phyloP scores from a whole-genome alignment of 2,888 invertebrate genomes.

The Quadriops clusia region DNA sequence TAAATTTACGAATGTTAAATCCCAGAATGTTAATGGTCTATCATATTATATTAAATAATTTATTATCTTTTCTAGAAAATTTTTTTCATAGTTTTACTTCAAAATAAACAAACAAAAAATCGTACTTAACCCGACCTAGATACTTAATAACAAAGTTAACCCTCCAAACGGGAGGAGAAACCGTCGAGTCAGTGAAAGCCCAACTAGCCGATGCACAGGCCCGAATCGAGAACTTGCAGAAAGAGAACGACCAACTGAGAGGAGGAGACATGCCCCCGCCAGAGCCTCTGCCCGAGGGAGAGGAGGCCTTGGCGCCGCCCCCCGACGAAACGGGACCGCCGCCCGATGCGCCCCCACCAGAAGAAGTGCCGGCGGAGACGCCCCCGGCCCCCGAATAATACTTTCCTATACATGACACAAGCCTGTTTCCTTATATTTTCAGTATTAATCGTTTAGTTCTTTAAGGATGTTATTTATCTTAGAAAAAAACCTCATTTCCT shows the following conservation, averaged over 20 bases:
- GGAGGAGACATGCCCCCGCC: slow-evolving; percentile 10
- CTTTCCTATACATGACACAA: no score
- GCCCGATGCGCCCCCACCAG: slow-evolving; percentile 9
- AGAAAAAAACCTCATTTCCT: no score
- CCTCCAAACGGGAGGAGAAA: slow-evolving; percentile 33
- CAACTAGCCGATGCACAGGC: slow-evolving; percentile 48
- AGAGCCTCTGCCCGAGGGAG: slow-evolving; percentile 11
- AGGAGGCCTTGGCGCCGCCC: slow-evolving; percentile 2
- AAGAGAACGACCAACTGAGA: slow-evolving; percentile 37
- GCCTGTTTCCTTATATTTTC: no score
- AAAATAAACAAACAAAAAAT: no score
- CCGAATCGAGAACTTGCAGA: slow-evolving; percentile 49
- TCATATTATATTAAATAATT: no score
- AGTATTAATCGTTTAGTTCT: no score
- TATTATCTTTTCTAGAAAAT: slow-evolving; percentile 2
- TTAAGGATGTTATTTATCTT: no score
- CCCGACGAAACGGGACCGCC: slow-evolving; percentile 3
- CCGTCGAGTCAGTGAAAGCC: slow-evolving; percentile 26
- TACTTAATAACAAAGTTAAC: slow-evolving; percentile 42
- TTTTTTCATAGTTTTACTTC: no score
- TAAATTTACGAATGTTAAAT: no score
- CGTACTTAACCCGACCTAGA: slow-evolving; percentile 23
- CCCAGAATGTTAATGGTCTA: no score
- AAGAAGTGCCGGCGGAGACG: slow-evolving; percentile 4
- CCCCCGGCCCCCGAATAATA: slow-evolving; percentile 6